A percentile compares a stretch with the other conserved stretches of the same genome.
These are phyloP conservation scores for Myxocyprinus asiaticus DNA, from an alignment of 2,113 vertebrate species.

Conservation along the genomic window DNA sequence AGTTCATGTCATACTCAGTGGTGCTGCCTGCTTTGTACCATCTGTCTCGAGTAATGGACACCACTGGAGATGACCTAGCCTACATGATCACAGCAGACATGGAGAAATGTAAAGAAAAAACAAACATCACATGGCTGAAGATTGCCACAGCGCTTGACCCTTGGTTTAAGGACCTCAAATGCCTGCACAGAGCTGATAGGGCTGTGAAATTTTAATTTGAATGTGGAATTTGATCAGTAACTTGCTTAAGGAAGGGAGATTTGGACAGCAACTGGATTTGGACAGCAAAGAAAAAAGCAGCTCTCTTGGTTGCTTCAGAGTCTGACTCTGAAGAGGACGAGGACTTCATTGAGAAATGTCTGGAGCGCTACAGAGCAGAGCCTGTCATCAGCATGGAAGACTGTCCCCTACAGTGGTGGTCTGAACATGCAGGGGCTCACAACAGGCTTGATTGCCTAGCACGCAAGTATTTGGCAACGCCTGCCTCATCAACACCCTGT, in stretches of 20 bases:
- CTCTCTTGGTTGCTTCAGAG: neutral
- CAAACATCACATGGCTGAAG: no score
- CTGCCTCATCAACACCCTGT: no score
- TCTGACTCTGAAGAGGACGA: constrained; percentile 26
- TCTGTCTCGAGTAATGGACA: neutral
- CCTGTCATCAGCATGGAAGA: no score
- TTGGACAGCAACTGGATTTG: neutral
- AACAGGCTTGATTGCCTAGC: no score
- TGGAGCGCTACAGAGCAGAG: no score
- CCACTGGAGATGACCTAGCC: constrained; percentile 29
- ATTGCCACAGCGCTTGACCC: no score
- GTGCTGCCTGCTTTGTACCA: constrained; percentile 32
- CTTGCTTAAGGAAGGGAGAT: neutral
- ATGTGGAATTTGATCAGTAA: constrained; percentile 1
- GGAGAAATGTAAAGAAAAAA: constrained; percentile 21
- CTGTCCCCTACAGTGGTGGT: no score
- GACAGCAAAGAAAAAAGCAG: constrained; percentile 18
- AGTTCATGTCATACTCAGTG: constrained; percentile 16
- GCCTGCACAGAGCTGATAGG: constrained; percentile 1
- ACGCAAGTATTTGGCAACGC: no score
- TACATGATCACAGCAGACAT: constrained; percentile 19
- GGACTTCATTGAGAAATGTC: constrained; percentile 3
- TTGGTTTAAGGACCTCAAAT: constrained; percentile 32
- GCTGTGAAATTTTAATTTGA: no score
- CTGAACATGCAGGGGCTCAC: no score